Evolutionary conservation across 2,113 vertebrate genomes (phyloP), one percentile per base, ranked within the genome.

Genomic region (Gadus macrocephalus): DNA sequence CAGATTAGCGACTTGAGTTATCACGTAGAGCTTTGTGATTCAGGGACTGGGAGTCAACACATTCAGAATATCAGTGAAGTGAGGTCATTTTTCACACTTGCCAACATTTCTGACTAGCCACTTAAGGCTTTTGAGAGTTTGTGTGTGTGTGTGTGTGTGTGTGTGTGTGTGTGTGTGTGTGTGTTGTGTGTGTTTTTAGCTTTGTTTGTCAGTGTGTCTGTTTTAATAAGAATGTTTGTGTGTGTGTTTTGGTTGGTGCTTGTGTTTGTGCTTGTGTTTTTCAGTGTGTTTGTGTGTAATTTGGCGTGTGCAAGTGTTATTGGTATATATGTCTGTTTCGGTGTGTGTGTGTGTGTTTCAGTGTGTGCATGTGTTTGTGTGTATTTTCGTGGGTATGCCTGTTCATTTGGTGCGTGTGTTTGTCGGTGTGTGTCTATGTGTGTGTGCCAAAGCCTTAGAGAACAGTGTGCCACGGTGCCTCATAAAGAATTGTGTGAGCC

Each of bases 11-110:
- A 2, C 8, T 49, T 49, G 42, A 49, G 42, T 49, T 49, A 9
- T 49, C 42, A 49, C 11, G 42, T 14, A 49, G 42, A 14, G 42
- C 12, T 9, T 12, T 49, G 42, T 9, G 11, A 49, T 14, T 49
- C 42, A 49, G 42, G 42, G 9, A 2, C 42, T 49, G 42, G 42
- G 42, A 49, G 42, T 49, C 8, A 14, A 49, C 42, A 49, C 42
- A 12, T 14, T 49, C 42, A 9, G 42, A 49, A 49, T 49, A 19
- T 20, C 27, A 15, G 63, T 76, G 63, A 0, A 58, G 20, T 81
- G 71, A 83, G 71, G 67, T 81, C 58, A 78, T 83, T 67, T 78
- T 80, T 83, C 66, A 49, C 78, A 85, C 75, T 72, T 80, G 65
- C 25, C 28, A 15, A 53, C 42, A 38, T 63, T 63, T 27, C 38